Evolutionary conservation across 1,140 invertebrate species (phyloP).

Genomic region (Antheraea pernyi): DNA sequence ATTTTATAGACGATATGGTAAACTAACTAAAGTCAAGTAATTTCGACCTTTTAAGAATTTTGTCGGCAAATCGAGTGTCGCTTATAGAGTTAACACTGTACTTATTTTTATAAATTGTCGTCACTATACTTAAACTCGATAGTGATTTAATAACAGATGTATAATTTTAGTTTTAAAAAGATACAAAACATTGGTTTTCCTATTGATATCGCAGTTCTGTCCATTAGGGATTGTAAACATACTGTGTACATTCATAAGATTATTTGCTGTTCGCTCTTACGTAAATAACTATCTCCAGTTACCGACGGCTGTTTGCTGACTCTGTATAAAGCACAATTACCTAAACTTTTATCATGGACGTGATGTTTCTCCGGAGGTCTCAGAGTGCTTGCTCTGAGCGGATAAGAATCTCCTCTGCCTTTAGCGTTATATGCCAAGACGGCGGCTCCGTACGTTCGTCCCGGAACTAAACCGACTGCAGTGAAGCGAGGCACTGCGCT

Average conservation of each 20-base stretch:
- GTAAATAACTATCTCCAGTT: neutral
- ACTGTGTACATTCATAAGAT: neutral
- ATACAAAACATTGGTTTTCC: too few relatives aligned
- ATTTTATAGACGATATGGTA: too few relatives aligned
- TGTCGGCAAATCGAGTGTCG: too few relatives aligned
- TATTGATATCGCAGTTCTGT: too few relatives aligned
- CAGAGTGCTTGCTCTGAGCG: constrained; percentile 87
- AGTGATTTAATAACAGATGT: too few relatives aligned
- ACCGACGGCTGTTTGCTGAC: neutral
- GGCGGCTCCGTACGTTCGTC: constrained; percentile 86
- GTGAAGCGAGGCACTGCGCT: constrained; percentile 87
- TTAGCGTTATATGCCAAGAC: constrained; percentile 92
- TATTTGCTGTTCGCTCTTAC: neutral
- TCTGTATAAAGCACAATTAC: constrained; percentile 33
- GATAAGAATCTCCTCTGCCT: constrained; percentile 89
- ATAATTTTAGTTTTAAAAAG: too few relatives aligned
- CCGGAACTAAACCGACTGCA: constrained; percentile 87
- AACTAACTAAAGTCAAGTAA: too few relatives aligned
- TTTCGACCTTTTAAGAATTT: too few relatives aligned
- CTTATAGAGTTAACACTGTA: too few relatives aligned
- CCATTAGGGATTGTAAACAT: too few relatives aligned
- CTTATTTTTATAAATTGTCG: too few relatives aligned
- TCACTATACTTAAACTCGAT: too few relatives aligned
- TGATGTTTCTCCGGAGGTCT: constrained; percentile 91
- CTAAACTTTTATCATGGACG: constrained; percentile 88